phyloP scores from a whole-genome alignment of 2,888 invertebrate species.

The Gymnosoma rotundatum region DNA sequence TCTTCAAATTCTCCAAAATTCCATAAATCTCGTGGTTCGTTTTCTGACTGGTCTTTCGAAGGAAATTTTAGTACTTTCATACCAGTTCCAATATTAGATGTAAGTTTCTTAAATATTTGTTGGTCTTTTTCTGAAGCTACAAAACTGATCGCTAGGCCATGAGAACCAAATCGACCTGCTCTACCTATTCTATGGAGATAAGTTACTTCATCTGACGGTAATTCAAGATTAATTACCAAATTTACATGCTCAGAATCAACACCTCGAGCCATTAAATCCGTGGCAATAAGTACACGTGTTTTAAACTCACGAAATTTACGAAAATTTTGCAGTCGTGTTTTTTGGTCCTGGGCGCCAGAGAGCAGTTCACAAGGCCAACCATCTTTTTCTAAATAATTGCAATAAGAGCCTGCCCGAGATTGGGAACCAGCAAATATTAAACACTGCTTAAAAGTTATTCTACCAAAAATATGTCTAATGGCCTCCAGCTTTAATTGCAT shows the following conservation, averaged over 20 bases:
- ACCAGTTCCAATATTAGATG: slow-evolving; percentile 84
- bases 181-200: slow-evolving; percentile 98
- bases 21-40: slow-evolving; percentile 76
- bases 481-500: slow-evolving; percentile 87
- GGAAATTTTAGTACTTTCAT: slow-evolving; percentile 83
- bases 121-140: slow-evolving; percentile 87
- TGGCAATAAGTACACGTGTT: slow-evolving; percentile 93
- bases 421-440: slow-evolving; percentile 96
- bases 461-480: slow-evolving; percentile 86
- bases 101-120: slow-evolving; percentile 84
- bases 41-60: slow-evolving; percentile 68
- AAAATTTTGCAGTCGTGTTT: slow-evolving; percentile 89
- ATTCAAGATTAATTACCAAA: slow-evolving; percentile 95
- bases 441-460: slow-evolving; percentile 92
- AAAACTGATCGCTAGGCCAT: slow-evolving; percentile 90
- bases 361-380: slow-evolving; percentile 92
- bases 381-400: slow-evolving; percentile 86
- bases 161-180: slow-evolving; percentile 95
- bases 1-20: slow-evolving; percentile 75
- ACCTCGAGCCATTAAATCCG: slow-evolving; percentile 95
- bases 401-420: slow-evolving; percentile 90
- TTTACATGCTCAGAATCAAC: slow-evolving; percentile 97
- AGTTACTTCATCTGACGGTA: slow-evolving; percentile 90
- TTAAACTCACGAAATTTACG: slow-evolving; percentile 90
- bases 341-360: slow-evolving; percentile 91